Evolutionary conservation across 2,797 vertebrate genomes (phyloP).

Genomic region (Acanthopagrus latus): DNA sequence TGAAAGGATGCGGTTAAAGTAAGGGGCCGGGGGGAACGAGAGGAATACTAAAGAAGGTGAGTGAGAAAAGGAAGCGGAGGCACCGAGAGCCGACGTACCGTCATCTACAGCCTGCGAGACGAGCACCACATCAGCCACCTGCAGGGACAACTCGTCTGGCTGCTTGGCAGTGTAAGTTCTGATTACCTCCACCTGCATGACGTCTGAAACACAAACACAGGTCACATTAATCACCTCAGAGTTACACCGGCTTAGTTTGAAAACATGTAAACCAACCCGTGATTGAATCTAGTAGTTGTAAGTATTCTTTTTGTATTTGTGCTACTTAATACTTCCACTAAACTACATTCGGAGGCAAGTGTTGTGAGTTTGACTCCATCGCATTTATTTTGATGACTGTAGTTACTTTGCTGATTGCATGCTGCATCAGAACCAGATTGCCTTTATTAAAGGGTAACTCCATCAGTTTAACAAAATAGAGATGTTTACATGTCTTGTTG

Average conservation of each 20-base stretch:
- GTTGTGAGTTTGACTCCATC: no score
- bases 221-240: not conserved
- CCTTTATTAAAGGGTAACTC: no score
- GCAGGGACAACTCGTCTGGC: constrained; percentile 94
- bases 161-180: constrained; percentile 96
- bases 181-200: constrained; percentile 93
- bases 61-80: not conserved
- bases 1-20: constrained; percentile 15
- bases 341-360: no score
- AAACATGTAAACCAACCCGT: not conserved
- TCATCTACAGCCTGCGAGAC: constrained; percentile 91
- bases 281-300: no score
- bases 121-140: constrained; percentile 95
- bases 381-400: no score
- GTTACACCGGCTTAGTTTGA: not conserved
- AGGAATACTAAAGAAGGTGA: constrained; percentile 21
- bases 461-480: no score
- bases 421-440: no score
- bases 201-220: constrained; percentile 76
- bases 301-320: no score
- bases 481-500: no score
- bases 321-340: no score
- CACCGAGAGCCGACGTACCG: constrained; percentile 79
- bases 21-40: constrained; percentile 1
- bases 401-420: no score